phyloP scores from a whole-genome alignment of 2,888 invertebrate genomes.

The Octonoba sinensis region DNA sequence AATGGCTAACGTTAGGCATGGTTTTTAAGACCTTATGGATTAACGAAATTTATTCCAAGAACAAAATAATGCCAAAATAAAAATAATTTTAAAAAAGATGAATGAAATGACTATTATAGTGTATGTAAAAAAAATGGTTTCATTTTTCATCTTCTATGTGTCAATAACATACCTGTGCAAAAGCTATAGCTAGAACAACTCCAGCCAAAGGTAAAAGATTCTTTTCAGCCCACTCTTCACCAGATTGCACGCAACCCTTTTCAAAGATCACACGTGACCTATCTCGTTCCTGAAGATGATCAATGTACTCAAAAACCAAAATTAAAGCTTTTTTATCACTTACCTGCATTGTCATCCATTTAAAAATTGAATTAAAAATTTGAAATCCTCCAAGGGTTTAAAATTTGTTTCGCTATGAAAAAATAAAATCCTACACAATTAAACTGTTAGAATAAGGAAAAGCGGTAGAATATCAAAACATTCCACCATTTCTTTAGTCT shows the following conservation, averaged over 20 bases:
- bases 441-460: no score
- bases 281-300: slow-evolving; percentile 73
- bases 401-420: background rate
- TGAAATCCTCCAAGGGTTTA: background rate
- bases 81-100: no score
- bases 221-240: slow-evolving; percentile 94
- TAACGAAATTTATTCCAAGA: no score
- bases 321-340: background rate
- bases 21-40: no score
- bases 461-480: no score
- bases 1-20: no score
- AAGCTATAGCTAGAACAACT: slow-evolving; percentile 87
- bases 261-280: slow-evolving; percentile 85
- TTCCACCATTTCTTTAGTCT: no score
- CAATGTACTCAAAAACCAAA: background rate
- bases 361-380: background rate
- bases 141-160: no score
- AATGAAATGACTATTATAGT: no score
- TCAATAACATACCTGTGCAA: slow-evolving; percentile 83
- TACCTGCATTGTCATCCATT: background rate
- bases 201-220: slow-evolving; percentile 94
- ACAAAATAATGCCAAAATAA: no score
- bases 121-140: no score
- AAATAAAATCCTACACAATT: no score
- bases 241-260: slow-evolving; percentile 93